A percentile compares a stretch with the other conserved stretches of the same genome.
Conservation (phyloP, 2,113 vertebrate species). For the Neolamprologus falcicula region DNA sequence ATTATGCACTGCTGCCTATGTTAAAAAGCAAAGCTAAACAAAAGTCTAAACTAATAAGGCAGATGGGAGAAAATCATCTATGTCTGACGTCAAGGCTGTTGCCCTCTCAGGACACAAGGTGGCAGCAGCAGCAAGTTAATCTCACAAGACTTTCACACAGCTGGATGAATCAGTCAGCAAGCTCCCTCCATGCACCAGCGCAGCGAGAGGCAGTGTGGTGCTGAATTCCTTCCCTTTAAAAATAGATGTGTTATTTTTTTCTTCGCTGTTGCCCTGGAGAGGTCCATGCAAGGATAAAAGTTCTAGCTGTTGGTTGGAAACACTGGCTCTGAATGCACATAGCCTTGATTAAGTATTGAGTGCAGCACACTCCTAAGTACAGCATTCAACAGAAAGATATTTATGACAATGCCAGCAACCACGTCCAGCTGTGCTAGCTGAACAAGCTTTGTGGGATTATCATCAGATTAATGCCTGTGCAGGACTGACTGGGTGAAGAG, state of each 20-base stretch:
- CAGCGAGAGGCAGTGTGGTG: conserved; percentile 23
- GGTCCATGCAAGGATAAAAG: conserved; percentile 74
- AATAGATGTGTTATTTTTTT: conserved; percentile 83
- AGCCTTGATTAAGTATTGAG: conserved; percentile 33
- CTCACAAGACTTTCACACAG: background rate
- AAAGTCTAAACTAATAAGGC: background rate
- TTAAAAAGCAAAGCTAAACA: background rate
- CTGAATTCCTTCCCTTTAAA: conserved; percentile 81
- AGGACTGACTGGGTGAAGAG: conserved; percentile 28
- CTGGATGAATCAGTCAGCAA: conserved; percentile 14
- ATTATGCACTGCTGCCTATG: background rate
- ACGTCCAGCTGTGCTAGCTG: conserved; percentile 57
- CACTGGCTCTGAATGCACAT: conserved; percentile 57
- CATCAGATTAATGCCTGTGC: conserved; percentile 58
- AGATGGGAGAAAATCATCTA: background rate
- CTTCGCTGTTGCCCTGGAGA: conserved; percentile 78
- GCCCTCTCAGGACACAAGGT: conserved; percentile 19
- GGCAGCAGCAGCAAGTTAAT: conserved; percentile 38
- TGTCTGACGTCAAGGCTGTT: background rate
- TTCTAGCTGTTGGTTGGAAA: conserved; percentile 53
- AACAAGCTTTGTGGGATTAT: conserved; percentile 61
- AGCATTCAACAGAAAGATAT: conserved; percentile 17
- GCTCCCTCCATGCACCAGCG: background rate
- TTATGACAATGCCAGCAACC: conserved; percentile 33
- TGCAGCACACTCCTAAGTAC: background rate